Percentiles rank a stretch among this genome's conserved stretches.
Conservation (phyloP, 1,140 invertebrate species). For the Drosophila bocqueti region DNA sequence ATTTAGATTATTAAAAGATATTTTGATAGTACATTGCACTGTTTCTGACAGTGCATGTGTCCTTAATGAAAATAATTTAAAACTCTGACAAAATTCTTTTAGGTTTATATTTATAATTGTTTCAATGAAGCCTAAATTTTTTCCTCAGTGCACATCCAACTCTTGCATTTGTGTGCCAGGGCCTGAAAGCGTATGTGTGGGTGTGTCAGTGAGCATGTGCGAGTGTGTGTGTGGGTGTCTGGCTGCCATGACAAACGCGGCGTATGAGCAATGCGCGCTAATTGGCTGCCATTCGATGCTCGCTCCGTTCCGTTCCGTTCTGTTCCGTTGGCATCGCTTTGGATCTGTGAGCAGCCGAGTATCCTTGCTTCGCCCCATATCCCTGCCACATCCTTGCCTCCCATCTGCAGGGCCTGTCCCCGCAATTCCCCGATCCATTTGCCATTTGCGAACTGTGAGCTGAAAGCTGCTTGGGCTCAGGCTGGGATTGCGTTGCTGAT, state of each 20-base stretch:
- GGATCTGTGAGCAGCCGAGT: slow-evolving; percentile 36
- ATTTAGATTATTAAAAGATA: not conserved
- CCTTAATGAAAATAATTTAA: not conserved
- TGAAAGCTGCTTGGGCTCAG: slow-evolving; percentile 61
- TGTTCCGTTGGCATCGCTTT: slow-evolving; percentile 50
- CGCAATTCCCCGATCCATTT: slow-evolving; percentile 41
- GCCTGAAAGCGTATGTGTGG: not conserved
- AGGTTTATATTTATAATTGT: rapidly evolving
- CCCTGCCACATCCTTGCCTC: not conserved
- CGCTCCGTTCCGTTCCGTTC: slow-evolving; percentile 48
- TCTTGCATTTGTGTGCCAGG: slow-evolving; percentile 28
- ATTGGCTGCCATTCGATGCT: slow-evolving; percentile 74
- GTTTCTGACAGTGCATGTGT: not conserved
- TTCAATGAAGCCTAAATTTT: not conserved
- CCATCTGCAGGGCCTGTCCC: not conserved
- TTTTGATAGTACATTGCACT: no score
- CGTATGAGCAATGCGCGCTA: slow-evolving; percentile 83
- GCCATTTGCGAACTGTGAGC: slow-evolving; percentile 38
- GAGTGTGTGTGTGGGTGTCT: slow-evolving; percentile 20
- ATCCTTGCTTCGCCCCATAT: slow-evolving; percentile 23
- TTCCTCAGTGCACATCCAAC: slow-evolving; percentile 2
- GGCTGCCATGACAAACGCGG: slow-evolving; percentile 78
- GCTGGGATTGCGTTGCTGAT: slow-evolving; percentile 32
- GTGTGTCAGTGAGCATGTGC: not conserved
- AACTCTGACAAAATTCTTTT: not conserved